These are phyloP conservation scores for Reinhardtius hippoglossoides DNA, from an alignment of 2,113 vertebrate species.

Conservation along the genomic window DNA sequence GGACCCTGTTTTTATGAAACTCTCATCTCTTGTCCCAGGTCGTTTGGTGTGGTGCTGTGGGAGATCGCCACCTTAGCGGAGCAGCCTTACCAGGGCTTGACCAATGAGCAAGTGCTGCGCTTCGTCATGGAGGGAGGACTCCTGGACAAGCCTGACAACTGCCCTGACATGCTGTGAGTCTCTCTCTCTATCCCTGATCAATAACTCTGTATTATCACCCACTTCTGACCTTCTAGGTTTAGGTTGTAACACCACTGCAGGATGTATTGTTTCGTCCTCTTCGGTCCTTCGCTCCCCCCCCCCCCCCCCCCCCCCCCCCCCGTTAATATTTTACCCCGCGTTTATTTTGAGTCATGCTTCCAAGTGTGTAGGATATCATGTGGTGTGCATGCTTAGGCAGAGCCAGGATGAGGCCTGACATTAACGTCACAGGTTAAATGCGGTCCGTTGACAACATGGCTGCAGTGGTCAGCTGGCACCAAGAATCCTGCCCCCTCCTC, in stretches of 20 bases:
- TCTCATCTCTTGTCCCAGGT: constrained; percentile 81
- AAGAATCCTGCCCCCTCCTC: constrained; percentile 21
- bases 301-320: too few species aligned
- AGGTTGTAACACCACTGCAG: background rate
- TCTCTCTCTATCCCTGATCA: background rate
- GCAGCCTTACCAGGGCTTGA: constrained; percentile 98
- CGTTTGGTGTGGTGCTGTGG: constrained; percentile 97
- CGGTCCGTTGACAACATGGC: constrained; percentile 66
- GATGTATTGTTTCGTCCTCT: constrained; percentile 32
- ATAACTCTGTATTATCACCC: background rate
- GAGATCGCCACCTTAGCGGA: constrained; percentile 96
- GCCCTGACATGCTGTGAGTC: constrained; percentile 96
- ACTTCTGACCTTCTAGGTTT: background rate
- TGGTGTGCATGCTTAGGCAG: constrained; percentile 46
- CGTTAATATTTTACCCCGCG: constrained; percentile 29
- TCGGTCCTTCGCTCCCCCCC: too few species aligned
- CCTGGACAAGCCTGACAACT: constrained; percentile 97
- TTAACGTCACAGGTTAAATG: constrained; percentile 82
- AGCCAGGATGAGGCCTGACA: constrained; percentile 63
- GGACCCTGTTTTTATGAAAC: background rate
- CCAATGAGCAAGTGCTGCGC: constrained; percentile 98
- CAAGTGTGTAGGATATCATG: constrained; percentile 65
- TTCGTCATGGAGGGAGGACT: constrained; percentile 99
- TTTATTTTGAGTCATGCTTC: constrained; percentile 66
- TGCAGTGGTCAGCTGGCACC: constrained; percentile 50